phyloP scores from a whole-genome alignment of 1,140 invertebrate species.

The Choristoneura fumiferana region DNA sequence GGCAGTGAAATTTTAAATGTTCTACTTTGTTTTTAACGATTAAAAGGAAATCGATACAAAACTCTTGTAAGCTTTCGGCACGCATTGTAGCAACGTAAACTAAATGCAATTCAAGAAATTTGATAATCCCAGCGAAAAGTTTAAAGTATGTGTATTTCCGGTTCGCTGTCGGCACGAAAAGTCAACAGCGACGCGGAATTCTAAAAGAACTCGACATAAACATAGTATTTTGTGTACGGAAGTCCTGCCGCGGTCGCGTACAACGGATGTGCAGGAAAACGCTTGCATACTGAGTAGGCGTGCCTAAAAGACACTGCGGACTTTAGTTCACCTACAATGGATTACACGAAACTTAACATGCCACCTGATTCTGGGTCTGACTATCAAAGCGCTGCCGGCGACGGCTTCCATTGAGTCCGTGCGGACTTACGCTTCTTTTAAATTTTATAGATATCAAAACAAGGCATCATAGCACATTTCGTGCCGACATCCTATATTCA shows the following conservation, averaged over 20 bases:
- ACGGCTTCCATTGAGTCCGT: not conserved
- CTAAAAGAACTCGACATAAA: slow-evolving; percentile 72
- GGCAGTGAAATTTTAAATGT: too few species aligned
- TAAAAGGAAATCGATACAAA: too few species aligned
- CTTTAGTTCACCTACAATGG: slow-evolving; percentile 64
- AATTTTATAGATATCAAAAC: too few species aligned
- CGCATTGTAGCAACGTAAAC: not conserved
- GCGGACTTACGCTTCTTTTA: too few species aligned
- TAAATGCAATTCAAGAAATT: slow-evolving; percentile 14
- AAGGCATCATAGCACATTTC: too few species aligned
- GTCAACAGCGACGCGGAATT: slow-evolving; percentile 64
- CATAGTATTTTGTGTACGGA: slow-evolving; percentile 73
- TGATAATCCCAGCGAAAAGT: slow-evolving; percentile 26
- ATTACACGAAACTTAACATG: slow-evolving; percentile 72
- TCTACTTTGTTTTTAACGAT: too few species aligned
- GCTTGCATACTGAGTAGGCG: slow-evolving; percentile 75
- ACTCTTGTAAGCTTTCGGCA: too few species aligned
- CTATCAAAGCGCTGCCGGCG: not conserved
- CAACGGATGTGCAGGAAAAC: slow-evolving; percentile 72
- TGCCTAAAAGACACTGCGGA: slow-evolving; percentile 75
- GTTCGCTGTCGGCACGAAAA: slow-evolving; percentile 58
- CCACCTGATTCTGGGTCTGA: slow-evolving; percentile 54
- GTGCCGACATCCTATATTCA: too few species aligned
- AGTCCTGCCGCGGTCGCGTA: slow-evolving; percentile 70
- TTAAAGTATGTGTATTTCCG: slow-evolving; percentile 55